These are phyloP conservation scores for Poeciliopsis paucimaculata DNA, from an alignment of 2,797 vertebrate species.

Conservation along the genomic window DNA sequence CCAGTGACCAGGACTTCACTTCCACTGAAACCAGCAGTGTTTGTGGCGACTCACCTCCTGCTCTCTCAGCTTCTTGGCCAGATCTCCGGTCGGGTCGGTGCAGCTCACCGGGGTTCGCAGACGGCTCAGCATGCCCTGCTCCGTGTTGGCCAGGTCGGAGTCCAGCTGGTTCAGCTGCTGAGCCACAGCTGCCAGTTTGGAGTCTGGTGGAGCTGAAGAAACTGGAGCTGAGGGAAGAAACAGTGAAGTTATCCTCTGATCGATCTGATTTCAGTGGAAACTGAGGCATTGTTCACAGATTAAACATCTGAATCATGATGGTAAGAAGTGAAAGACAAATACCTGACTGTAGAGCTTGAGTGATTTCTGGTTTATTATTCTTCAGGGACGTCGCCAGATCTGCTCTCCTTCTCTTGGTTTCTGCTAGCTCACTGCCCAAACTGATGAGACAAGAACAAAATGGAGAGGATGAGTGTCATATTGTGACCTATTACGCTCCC, in stretches of 20 bases:
- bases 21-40: neutral
- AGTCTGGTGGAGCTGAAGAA: constrained; percentile 71
- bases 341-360: constrained; percentile 69
- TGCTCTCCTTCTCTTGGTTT: constrained; percentile 86
- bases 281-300: neutral
- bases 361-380: constrained; percentile 65
- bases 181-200: constrained; percentile 80
- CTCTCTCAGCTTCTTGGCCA: constrained; percentile 84
- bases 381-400: constrained; percentile 77
- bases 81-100: constrained; percentile 81
- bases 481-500: neutral
- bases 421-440: constrained; percentile 84
- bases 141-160: constrained; percentile 78
- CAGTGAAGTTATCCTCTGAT: neutral
- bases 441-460: constrained; percentile 65
- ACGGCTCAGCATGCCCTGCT: constrained; percentile 82
- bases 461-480: neutral
- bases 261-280: neutral
- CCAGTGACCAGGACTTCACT: neutral
- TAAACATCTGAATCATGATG: neutral
- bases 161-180: constrained; percentile 83
- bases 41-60: constrained; percentile 84
- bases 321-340: constrained; percentile 20
- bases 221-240: constrained; percentile 61
- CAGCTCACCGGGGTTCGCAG: constrained; percentile 86